Evolutionary conservation across 2,113 vertebrate species (phyloP).

Genomic region (Paramisgurnus dabryanus): DNA sequence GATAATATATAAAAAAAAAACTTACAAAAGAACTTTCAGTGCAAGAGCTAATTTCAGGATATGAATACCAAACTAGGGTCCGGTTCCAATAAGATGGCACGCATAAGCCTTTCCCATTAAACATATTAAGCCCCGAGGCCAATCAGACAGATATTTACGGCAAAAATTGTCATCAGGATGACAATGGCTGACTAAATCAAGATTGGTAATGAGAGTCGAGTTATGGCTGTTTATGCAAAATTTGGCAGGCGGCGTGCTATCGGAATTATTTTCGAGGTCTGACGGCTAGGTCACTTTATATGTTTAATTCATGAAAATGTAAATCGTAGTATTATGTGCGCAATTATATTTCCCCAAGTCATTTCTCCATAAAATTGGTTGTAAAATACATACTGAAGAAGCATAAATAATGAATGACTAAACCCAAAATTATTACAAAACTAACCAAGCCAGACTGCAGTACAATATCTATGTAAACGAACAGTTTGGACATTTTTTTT

Average conservation of each 20-base stretch:
- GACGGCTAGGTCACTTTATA: constrained; percentile 28
- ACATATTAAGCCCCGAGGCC: constrained; percentile 19
- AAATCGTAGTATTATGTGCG: constrained; percentile 41
- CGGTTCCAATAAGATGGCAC: neutral
- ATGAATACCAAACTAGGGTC: constrained; percentile 7
- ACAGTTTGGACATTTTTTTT: too few relatives aligned
- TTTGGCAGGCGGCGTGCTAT: constrained; percentile 28
- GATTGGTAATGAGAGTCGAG: constrained; percentile 7
- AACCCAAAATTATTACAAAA: neutral
- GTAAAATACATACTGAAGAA: neutral
- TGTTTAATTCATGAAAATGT: constrained; percentile 47
- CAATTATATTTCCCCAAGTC: constrained; percentile 19
- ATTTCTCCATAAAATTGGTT: neutral
- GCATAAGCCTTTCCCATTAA: constrained; percentile 11
- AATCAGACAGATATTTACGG: constrained; percentile 26
- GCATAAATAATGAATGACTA: neutral
- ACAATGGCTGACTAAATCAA: constrained; percentile 29
- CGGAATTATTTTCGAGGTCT: constrained; percentile 33
- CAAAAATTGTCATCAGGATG: neutral
- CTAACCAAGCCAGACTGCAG: too few relatives aligned
- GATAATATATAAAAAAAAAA: constrained; percentile 5
- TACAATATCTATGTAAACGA: too few relatives aligned
- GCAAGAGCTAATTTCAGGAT: neutral
- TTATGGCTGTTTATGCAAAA: constrained; percentile 38
- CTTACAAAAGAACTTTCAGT: constrained; percentile 1